Evolutionary conservation across 2,888 invertebrate species (phyloP).

Genomic region (Cataglyphis altisquamis): DNA sequence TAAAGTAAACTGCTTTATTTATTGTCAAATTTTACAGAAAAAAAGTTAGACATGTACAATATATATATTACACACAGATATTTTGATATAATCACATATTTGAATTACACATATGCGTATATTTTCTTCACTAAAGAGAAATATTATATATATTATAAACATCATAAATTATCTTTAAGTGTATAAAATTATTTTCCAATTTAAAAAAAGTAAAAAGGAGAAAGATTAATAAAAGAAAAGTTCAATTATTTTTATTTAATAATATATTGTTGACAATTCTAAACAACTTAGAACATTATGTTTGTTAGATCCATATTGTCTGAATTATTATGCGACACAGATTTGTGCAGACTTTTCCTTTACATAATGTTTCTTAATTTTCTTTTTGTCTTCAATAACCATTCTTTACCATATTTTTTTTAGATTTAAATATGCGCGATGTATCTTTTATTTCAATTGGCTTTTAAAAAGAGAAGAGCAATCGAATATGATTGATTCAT

Average conservation of each 20-base stretch:
- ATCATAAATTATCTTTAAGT: not conserved
- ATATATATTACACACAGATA: not conserved
- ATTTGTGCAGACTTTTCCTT: not conserved
- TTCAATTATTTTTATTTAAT: not conserved
- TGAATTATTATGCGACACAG: not conserved
- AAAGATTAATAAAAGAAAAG: not conserved
- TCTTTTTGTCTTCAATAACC: not conserved
- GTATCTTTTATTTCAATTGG: slow-evolving; percentile 20
- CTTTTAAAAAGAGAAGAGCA: slow-evolving; percentile 67
- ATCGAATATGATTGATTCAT: slow-evolving; percentile 75
- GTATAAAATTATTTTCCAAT: not conserved
- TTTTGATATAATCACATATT: not conserved
- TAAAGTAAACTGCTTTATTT: no score
- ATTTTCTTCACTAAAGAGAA: not conserved
- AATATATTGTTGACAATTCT: not conserved
- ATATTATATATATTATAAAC: not conserved
- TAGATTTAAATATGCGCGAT: not conserved
- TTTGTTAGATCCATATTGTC: not conserved
- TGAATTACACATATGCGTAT: not conserved
- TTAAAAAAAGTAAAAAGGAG: not conserved
- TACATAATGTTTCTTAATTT: not conserved
- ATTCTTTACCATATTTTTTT: not conserved
- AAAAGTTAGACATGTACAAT: not conserved
- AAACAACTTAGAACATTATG: not conserved
- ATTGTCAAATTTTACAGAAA: not conserved